Evolutionary conservation across 2,797 vertebrate genomes (phyloP), one percentile per base, ranked within the genome.

Genomic region (Synaphobranchus kaupii): DNA sequence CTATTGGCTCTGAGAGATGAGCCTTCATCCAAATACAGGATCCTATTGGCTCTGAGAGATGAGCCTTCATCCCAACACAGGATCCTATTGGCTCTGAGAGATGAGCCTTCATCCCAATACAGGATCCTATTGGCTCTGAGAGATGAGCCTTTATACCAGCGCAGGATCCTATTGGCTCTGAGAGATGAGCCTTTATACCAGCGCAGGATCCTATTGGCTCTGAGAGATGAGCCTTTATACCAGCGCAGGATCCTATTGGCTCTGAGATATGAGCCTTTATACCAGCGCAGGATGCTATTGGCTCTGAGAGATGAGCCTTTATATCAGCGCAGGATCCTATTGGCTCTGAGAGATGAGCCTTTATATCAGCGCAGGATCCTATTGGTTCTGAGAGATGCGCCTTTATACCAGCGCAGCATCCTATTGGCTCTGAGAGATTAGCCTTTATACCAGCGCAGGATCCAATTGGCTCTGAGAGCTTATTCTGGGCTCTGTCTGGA

Each of bases 401-500:
- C 50, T 52, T 6, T 52, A 52, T 52, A 10, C 50, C 58, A 60
- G 20, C 1, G 58, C 58, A 60, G 58, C 15, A 22, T 60, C 58
- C 20, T 6, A n/a, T 68, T 68, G n/a, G 25, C n/a, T 68, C 63
- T n/a, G 28, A 34, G 28, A 73, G 9, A 73, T 73, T 6, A 39
- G 28, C 31, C 12, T 31, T 12, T 39, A 34, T 31, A 17, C 9
- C 68, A 34, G 31, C 3, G 9, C 28, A 73, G 28, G 1, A 34
- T 73, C 9, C 9, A 3, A 4, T 73, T 73, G 10, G 31, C 31
- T 34, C 25, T 50, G n/a, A n/a, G n/a, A n/a, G n/a, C n/a, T 90
- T 92, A 1, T 90, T 80, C 90, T 92, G 90, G 91, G 89, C 89
- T 89, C 87, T 31, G 87, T 78, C 78, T 88, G 39, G 90, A 91